These are phyloP conservation scores for Pseudococcus longispinus DNA, from an alignment of 2,888 invertebrate species.

Conservation along the genomic window DNA sequence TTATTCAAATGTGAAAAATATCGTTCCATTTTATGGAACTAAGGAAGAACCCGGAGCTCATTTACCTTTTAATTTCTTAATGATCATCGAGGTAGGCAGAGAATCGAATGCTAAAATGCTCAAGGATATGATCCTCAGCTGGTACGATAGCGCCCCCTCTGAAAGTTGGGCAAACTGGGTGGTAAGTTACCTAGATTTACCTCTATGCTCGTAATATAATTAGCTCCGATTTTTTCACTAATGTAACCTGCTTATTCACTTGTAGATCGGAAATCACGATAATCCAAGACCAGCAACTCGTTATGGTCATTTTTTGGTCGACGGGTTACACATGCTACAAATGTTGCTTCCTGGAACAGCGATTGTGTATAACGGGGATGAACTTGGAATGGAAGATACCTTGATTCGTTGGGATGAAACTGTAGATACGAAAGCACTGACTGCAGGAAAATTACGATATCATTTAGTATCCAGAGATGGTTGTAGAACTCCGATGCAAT, in stretches of 20 bases:
- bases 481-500: slow-evolving; percentile 81
- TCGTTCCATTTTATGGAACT: slow-evolving; percentile 71
- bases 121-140: slow-evolving; percentile 66
- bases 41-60: slow-evolving; percentile 67
- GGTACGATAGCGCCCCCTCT: slow-evolving; percentile 69
- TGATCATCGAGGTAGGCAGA: slow-evolving; percentile 66
- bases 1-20: slow-evolving; percentile 67
- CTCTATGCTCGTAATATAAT: not conserved
- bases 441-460: slow-evolving; percentile 69
- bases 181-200: slow-evolving; percentile 64
- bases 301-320: slow-evolving; percentile 73
- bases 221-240: not conserved
- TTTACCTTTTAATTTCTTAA: slow-evolving; percentile 73
- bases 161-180: slow-evolving; percentile 73
- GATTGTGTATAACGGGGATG: slow-evolving; percentile 87
- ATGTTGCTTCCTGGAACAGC: slow-evolving; percentile 83
- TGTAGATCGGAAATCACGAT: slow-evolving; percentile 80
- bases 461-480: slow-evolving; percentile 72
- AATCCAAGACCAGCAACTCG: slow-evolving; percentile 73
- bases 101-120: slow-evolving; percentile 66
- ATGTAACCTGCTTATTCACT: not conserved
- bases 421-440: slow-evolving; percentile 69
- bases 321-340: slow-evolving; percentile 82
- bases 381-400: slow-evolving; percentile 75
- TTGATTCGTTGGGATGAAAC: slow-evolving; percentile 66